phyloP scores from a whole-genome alignment of 2,113 vertebrate genomes.

The Dipodomys stephensi region DNA sequence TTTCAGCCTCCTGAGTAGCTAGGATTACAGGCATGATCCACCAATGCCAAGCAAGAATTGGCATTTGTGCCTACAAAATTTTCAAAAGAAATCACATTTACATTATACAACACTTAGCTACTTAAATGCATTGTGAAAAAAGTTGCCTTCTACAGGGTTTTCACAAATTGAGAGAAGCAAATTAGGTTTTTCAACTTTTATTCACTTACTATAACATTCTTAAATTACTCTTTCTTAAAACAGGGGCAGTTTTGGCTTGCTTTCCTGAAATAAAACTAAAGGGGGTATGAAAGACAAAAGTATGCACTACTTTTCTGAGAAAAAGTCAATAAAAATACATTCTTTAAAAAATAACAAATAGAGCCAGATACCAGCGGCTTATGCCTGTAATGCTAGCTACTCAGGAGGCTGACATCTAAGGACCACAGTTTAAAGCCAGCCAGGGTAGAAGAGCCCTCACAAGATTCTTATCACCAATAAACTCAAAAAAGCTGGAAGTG shows the following conservation, averaged over 20 bases:
- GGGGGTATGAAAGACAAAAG: conserved; percentile 39
- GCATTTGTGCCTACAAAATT: not conserved
- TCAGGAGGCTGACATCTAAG: no score
- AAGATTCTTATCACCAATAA: no score
- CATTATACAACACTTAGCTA: conserved; percentile 29
- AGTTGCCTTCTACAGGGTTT: conserved; percentile 63
- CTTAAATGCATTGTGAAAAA: conserved; percentile 57
- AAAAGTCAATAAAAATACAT: not conserved
- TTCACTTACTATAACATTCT: conserved; percentile 67
- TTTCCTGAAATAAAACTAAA: conserved; percentile 63
- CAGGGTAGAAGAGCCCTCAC: no score
- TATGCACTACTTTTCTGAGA: conserved; percentile 17
- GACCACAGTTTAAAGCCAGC: no score
- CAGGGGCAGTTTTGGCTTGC: conserved; percentile 49
- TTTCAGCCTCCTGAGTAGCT: no score
- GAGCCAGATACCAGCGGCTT: no score
- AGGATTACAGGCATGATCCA: no score
- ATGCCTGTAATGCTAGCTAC: no score
- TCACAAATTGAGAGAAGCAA: conserved; percentile 60
- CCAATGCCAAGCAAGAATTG: not conserved
- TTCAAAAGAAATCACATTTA: conserved; percentile 40
- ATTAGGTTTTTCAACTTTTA: conserved; percentile 69
- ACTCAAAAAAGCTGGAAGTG: no score
- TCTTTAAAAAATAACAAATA: no score
- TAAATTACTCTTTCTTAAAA: not conserved